These are phyloP conservation scores for Venustoraphidia nigricollis DNA, from an alignment of 2,888 invertebrate genomes.

Conservation along the genomic window DNA sequence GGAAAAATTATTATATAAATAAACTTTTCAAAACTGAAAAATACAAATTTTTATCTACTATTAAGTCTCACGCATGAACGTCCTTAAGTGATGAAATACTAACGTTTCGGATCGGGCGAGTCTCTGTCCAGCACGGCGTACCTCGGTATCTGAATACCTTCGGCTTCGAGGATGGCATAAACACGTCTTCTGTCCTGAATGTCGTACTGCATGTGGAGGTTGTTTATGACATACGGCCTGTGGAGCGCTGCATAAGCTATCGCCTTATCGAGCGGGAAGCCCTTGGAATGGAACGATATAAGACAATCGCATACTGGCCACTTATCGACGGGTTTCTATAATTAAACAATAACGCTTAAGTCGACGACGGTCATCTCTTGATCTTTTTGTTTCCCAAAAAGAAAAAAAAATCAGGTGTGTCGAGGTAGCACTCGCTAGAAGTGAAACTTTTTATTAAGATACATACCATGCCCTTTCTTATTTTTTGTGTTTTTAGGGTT, in stretches of 20 bases:
- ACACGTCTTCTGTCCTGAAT: constrained; percentile 91
- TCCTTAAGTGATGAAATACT: constrained; percentile 24
- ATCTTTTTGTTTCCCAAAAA: too few relatives aligned
- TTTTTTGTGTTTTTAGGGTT: too few relatives aligned
- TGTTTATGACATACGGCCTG: constrained; percentile 94
- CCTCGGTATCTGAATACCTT: constrained; percentile 94
- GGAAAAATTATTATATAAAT: too few relatives aligned
- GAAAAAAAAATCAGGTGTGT: too few relatives aligned
- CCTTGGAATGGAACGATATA: constrained; percentile 95
- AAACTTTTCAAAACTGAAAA: too few relatives aligned
- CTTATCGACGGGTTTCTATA: constrained; percentile 81
- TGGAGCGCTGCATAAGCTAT: constrained; percentile 88
- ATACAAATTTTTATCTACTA: too few relatives aligned
- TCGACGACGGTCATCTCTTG: too few relatives aligned
- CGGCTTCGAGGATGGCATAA: constrained; percentile 81
- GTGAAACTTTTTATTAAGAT: too few relatives aligned
- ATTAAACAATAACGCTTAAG: constrained; percentile 1
- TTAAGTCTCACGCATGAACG: too few relatives aligned
- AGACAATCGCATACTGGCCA: constrained; percentile 98
- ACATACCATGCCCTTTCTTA: too few relatives aligned
- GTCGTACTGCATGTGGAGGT: constrained; percentile 96
- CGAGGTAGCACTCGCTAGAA: too few relatives aligned
- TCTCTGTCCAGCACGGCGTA: constrained; percentile 95
- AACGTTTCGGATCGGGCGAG: constrained; percentile 79
- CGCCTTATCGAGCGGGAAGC: constrained; percentile 96